Evolutionary conservation across 2,113 vertebrate species (phyloP).

Genomic region (Salvelinus alpinus): DNA sequence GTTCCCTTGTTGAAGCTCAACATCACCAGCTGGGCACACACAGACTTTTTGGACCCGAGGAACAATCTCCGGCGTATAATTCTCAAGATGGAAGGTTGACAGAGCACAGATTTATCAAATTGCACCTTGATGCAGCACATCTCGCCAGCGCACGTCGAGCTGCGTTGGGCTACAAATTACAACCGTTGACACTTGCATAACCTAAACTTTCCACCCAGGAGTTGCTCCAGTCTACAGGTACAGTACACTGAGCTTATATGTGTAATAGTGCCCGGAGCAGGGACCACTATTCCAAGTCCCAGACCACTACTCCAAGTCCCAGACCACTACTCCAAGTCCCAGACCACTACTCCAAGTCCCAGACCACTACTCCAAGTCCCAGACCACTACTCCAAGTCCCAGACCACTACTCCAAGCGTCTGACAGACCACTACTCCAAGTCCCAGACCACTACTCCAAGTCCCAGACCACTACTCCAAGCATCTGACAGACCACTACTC

Average conservation of each 20-base stretch:
- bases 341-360: no score
- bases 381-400: not conserved
- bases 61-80: conserved; percentile 20
- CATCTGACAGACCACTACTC: conserved; percentile 25
- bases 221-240: conserved; percentile 68
- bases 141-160: conserved; percentile 63
- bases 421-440: not conserved
- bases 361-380: no score
- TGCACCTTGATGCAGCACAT: conserved; percentile 51
- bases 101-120: conserved; percentile 67
- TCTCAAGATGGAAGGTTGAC: conserved; percentile 64
- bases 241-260: conserved; percentile 51
- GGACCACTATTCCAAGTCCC: conserved; percentile 30
- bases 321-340: conserved; percentile 13
- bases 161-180: conserved; percentile 69
- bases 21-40: conserved; percentile 14
- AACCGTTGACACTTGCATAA: conserved; percentile 67
- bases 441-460: not conserved
- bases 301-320: conserved; percentile 9
- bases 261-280: conserved; percentile 70
- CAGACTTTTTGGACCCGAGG: conserved; percentile 2
- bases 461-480: no score
- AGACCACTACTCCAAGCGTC: conserved; percentile 13
- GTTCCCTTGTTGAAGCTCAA: conserved; percentile 4
- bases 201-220: conserved; percentile 74